Percentiles rank a stretch among this genome's conserved stretches.
Conservation (phyloP, 1,140 invertebrate genomes). For the Hyposmocoma kahamanoa region DNA sequence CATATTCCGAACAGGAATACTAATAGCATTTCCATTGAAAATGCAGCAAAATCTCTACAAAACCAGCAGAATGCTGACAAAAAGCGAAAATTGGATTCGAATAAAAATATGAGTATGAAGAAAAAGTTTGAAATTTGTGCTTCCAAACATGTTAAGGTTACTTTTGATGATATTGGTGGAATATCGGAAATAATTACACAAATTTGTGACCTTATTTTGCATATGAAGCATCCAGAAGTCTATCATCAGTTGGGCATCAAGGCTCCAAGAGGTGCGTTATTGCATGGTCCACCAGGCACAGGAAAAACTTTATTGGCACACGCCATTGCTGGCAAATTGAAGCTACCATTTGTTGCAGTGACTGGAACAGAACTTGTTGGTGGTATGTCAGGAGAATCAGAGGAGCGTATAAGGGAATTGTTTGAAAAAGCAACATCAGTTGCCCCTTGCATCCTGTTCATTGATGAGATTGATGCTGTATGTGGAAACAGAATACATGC, state of each 20-base stretch:
- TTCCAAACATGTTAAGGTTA: slow-evolving; percentile 68
- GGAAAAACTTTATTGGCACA: slow-evolving; percentile 94
- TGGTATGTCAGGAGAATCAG: slow-evolving; percentile 97
- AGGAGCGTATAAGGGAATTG: slow-evolving; percentile 91
- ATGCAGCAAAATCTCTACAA: slow-evolving; percentile 29
- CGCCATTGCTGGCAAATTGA: slow-evolving; percentile 87
- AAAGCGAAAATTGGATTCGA: slow-evolving; percentile 45
- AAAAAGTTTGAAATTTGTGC: slow-evolving; percentile 52
- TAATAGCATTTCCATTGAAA: slow-evolving; percentile 41
- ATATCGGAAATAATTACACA: slow-evolving; percentile 83
- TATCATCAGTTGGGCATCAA: slow-evolving; percentile 86
- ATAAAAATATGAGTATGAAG: slow-evolving; percentile 38
- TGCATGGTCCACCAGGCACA: slow-evolving; percentile 95
- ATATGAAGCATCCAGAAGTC: slow-evolving; percentile 89
- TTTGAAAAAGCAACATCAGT: slow-evolving; percentile 87
- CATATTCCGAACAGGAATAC: slow-evolving; percentile 49
- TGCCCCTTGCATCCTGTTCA: slow-evolving; percentile 91
- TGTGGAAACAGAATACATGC: slow-evolving; percentile 90
- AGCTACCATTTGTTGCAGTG: slow-evolving; percentile 87
- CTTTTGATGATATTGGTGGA: slow-evolving; percentile 85
- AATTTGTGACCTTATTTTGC: slow-evolving; percentile 85
- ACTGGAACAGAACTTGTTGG: slow-evolving; percentile 93
- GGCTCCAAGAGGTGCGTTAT: slow-evolving; percentile 87
- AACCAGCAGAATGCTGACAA: slow-evolving; percentile 38
- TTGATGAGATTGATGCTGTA: slow-evolving; percentile 96